Percentiles rank a stretch among this genome's conserved stretches.
Conservation (phyloP, 2,797 vertebrate species). For the Galago senegalensis region DNA sequence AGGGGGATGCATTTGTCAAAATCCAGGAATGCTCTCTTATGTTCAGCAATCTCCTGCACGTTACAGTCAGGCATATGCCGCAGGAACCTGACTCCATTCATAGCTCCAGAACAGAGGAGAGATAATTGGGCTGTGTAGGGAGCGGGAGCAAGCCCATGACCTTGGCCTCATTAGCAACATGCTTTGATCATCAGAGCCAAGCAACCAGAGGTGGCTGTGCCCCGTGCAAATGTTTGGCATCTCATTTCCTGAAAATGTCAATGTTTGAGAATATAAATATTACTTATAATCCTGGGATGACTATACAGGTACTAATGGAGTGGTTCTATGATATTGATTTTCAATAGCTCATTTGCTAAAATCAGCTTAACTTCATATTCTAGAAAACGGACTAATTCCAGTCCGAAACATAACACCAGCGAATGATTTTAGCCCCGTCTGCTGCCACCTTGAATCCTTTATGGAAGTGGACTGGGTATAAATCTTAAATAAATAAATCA, state of each 20-base stretch:
- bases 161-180: conserved; percentile 22
- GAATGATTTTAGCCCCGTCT: neutral
- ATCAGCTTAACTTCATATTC: conserved; percentile 73
- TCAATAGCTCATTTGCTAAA: conserved; percentile 71
- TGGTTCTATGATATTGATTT: conserved; percentile 69
- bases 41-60: neutral
- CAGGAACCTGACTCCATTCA: neutral
- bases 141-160: neutral
- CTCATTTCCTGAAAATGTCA: conserved; percentile 69
- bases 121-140: neutral
- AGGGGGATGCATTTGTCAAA: neutral
- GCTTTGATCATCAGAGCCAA: neutral
- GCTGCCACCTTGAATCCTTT: neutral
- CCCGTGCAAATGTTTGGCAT: neutral
- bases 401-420: neutral
- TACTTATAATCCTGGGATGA: conserved; percentile 44
- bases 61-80: neutral
- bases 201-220: neutral
- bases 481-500: conserved; percentile 62
- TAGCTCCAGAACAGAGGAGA: neutral
- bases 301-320: conserved; percentile 46
- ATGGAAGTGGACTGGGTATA: neutral
- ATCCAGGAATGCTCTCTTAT: neutral
- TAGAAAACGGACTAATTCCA: conserved; percentile 38
- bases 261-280: conserved; percentile 52